Evolutionary conservation across 2,797 vertebrate species (phyloP), one percentile per base, ranked within the genome.

Genomic region (Manis javanica): DNA sequence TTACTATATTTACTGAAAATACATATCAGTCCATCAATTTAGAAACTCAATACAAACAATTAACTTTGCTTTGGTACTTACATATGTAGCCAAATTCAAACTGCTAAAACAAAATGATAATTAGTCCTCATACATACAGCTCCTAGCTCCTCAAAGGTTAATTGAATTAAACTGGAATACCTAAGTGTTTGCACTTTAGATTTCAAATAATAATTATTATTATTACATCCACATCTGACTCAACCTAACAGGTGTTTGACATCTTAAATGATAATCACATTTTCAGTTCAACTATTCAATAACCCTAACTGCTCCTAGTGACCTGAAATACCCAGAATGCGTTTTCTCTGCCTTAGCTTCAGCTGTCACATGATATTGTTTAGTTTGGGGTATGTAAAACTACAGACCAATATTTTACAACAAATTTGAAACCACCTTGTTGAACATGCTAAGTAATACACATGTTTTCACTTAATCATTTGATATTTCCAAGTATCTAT

Each of bases 81-180:
- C 55, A 59, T 46, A 57, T 29, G 7, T 42, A 82, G 15, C 51
- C 74, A 83, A 90, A 93, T 72, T 94, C 64, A 87, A 90, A 75
- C 21, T 63, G 31, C 55, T 87, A 88, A 96, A 94, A 69, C 82
- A 92, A 96, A 94, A 82, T 66, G 16, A 57, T 71, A 89, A 90
- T 93, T 91, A 7, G 16, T 79, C 59, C 59, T 90, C 31, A 87
- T 6, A 82, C 23, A 13, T 46, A 88, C 9, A 94, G 15, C 63
- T 61, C 66, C 92, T 94, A 89, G 51, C n/a, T 94, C 64, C 87
- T 83, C 26, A 93, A 96, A 96, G 90, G 57, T 97, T 96, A 96
- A 97, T 94, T 89, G 63, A 92, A 93, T 96, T 97, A 96, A 95
- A 34, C 69, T 77, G 10, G 39, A 94, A 51, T 89, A 96, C 94